Percentiles rank a stretch among this genome's conserved stretches.
phyloP scores from a whole-genome alignment of 1,140 invertebrate genomes.

The Riptortus pedestris region DNA sequence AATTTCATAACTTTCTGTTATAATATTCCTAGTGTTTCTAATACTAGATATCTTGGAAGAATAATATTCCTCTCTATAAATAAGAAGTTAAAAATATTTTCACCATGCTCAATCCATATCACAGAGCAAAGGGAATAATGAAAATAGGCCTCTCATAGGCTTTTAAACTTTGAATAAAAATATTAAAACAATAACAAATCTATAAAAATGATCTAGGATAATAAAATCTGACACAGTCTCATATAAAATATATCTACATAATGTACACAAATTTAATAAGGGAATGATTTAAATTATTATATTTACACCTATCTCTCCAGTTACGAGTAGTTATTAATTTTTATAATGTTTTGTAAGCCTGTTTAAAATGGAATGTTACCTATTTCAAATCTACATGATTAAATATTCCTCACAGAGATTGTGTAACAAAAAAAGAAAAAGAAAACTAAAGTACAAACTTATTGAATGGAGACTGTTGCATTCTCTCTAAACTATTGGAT shows the following conservation, averaged over 20 bases:
- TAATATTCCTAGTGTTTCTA: not conserved
- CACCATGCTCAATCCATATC: not conserved
- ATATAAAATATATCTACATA: slow-evolving; percentile 14
- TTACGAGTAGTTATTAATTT: not conserved
- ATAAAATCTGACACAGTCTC: slow-evolving; percentile 1
- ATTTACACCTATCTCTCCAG: not conserved
- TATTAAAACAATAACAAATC: slow-evolving; percentile 15
- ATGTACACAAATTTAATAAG: not conserved
- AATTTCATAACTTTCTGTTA: not conserved
- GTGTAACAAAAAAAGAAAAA: too few species aligned
- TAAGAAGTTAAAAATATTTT: not conserved
- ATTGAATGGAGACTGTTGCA: too few species aligned
- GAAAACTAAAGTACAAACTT: too few species aligned
- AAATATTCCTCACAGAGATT: not conserved
- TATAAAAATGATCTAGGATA: slow-evolving; percentile 7
- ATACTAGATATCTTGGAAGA: too few species aligned
- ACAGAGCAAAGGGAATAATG: not conserved
- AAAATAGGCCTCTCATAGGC: slow-evolving; percentile 19
- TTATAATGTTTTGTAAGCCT: not conserved
- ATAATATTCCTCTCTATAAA: slow-evolving; percentile 3
- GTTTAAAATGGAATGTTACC: not conserved
- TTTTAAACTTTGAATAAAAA: slow-evolving; percentile 6
- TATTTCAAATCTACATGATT: not conserved
- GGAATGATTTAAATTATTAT: not conserved
- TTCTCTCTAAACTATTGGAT: too few species aligned